phyloP scores from a whole-genome alignment of 2,797 vertebrate species.

The Petrocephalus sullivani region DNA sequence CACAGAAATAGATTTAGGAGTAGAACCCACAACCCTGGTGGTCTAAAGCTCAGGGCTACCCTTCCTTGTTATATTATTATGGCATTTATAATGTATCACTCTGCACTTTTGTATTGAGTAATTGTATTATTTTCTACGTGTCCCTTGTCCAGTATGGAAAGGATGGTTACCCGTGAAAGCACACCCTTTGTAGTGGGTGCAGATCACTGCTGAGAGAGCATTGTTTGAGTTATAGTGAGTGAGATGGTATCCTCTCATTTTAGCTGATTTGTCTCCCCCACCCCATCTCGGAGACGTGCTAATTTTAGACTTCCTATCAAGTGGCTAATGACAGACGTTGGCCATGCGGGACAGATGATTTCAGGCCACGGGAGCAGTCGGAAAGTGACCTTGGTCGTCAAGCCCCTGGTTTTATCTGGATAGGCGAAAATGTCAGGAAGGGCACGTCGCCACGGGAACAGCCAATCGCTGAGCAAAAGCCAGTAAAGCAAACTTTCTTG shows the following conservation, averaged over 20 bases:
- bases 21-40: neutral
- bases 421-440: neutral
- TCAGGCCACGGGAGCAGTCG: neutral
- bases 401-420: conserved; percentile 30
- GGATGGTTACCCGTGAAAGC: neutral
- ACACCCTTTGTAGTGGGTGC: neutral
- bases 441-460: neutral
- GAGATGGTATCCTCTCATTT: conserved; percentile 10
- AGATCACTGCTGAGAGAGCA: neutral
- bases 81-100: neutral
- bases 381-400: conserved; percentile 29
- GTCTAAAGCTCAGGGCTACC: neutral
- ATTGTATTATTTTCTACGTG: neutral
- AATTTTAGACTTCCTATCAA: conserved; percentile 8
- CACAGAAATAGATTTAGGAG: neutral
- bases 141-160: neutral
- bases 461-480: neutral
- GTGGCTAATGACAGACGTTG: conserved; percentile 16
- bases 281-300: neutral
- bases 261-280: conserved; percentile 20
- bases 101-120: neutral
- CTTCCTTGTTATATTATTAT: neutral
- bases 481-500: neutral
- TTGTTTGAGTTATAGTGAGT: conserved; percentile 2
- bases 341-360: conserved; percentile 24